Evolutionary conservation across 2,797 vertebrate species (phyloP).

Genomic region (Premnoplex brunnescens): DNA sequence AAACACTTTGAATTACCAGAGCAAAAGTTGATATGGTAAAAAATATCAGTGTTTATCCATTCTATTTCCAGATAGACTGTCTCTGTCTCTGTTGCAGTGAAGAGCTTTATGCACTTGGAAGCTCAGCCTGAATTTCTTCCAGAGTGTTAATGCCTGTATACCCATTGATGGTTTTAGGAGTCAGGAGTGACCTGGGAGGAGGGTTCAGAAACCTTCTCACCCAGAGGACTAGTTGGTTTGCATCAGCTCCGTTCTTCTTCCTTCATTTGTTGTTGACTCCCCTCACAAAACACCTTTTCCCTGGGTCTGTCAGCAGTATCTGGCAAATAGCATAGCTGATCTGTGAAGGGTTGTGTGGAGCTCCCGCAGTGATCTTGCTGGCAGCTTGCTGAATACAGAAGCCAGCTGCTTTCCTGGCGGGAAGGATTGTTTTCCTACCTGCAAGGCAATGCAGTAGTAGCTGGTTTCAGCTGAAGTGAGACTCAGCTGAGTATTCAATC

Average conservation of each 20-base stretch:
- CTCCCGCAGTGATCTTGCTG: neutral
- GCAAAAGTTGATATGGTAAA: neutral
- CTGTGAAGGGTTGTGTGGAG: neutral
- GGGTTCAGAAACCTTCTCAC: neutral
- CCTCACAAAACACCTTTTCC: neutral
- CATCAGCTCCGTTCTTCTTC: neutral
- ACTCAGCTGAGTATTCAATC: neutral
- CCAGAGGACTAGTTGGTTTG: neutral
- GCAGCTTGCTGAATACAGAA: neutral
- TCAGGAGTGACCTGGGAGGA: neutral
- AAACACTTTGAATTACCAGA: neutral
- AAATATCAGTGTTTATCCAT: neutral
- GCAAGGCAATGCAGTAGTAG: neutral
- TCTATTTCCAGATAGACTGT: neutral
- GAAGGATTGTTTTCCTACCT: neutral
- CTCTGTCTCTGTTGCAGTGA: neutral
- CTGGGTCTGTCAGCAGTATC: neutral
- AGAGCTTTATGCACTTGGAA: neutral
- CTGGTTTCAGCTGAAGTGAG: neutral
- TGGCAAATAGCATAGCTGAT: neutral
- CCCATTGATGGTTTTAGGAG: neutral
- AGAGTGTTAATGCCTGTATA: neutral
- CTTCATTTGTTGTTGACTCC: neutral
- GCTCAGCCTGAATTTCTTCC: neutral
- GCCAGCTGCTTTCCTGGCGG: neutral